A percentile compares a stretch with the other conserved stretches of the same genome.
These are phyloP conservation scores for Macrosoma leucophasiata DNA, from an alignment of 2,888 invertebrate genomes.

Conservation along the genomic window DNA sequence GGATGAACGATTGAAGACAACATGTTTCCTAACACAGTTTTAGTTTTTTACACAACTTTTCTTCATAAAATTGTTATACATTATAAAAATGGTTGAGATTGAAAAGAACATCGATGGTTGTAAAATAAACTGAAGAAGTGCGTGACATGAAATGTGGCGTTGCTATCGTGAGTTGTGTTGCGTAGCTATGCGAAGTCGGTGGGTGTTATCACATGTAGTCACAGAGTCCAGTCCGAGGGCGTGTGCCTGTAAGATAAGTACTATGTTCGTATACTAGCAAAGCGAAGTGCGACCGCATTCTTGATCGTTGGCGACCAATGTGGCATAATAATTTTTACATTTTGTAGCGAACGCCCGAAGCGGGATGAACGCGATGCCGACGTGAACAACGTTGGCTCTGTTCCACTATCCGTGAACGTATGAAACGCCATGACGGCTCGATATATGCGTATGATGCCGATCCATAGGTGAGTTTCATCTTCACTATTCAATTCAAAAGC, in stretches of 20 bases:
- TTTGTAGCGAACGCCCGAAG: slow-evolving; percentile 64
- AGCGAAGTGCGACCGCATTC: slow-evolving; percentile 40
- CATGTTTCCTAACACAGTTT: too few relatives aligned
- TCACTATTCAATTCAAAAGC: slow-evolving; percentile 30
- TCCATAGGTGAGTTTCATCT: slow-evolving; percentile 49
- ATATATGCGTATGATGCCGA: slow-evolving; percentile 38
- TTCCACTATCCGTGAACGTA: slow-evolving; percentile 35
- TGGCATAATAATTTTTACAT: slow-evolving; percentile 61
- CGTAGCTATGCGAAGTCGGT: too few relatives aligned
- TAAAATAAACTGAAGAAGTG: too few relatives aligned
- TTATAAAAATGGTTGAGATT: too few relatives aligned
- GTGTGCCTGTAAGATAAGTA: slow-evolving; percentile 41
- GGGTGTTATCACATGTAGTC: too few relatives aligned
- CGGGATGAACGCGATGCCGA: slow-evolving; percentile 48
- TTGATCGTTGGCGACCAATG: slow-evolving; percentile 40
- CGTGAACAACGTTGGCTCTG: slow-evolving; percentile 32
- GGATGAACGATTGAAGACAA: too few relatives aligned
- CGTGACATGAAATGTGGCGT: too few relatives aligned
- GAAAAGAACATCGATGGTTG: too few relatives aligned
- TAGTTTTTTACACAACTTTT: too few relatives aligned
- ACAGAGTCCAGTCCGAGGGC: too few relatives aligned
- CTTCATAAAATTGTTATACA: too few relatives aligned
- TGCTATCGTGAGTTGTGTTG: too few relatives aligned
- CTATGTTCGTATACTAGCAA: slow-evolving; percentile 16
- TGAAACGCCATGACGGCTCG: slow-evolving; percentile 32